Evolutionary conservation across 2,113 vertebrate species (phyloP).

Genomic region (Megaleporinus macrocephalus): DNA sequence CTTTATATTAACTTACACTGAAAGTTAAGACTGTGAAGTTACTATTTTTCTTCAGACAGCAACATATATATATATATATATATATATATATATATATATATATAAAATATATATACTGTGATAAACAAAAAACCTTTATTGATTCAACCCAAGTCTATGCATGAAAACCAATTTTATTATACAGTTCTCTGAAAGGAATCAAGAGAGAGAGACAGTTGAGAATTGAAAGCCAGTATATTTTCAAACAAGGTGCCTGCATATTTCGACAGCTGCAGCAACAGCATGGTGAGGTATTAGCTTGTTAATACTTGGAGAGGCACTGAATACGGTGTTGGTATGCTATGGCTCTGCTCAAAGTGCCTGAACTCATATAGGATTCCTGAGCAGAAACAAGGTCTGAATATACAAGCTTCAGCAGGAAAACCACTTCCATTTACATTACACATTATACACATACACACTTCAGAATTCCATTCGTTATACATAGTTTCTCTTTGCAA

Average conservation of each 20-base stretch:
- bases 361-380: slow-evolving; percentile 25
- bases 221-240: slow-evolving; percentile 39
- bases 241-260: slow-evolving; percentile 28
- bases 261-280: slow-evolving; percentile 32
- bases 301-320: slow-evolving; percentile 46
- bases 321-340: slow-evolving; percentile 36
- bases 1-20: too few relatives aligned
- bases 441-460: slow-evolving; percentile 1
- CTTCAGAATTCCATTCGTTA: slow-evolving; percentile 12
- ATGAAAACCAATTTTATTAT: background rate
- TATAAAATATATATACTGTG: too few relatives aligned
- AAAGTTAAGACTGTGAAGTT: too few relatives aligned
- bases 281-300: slow-evolving; percentile 43
- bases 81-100: too few relatives aligned
- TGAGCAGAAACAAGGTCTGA: slow-evolving; percentile 45
- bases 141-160: background rate
- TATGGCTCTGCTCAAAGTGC: slow-evolving; percentile 44
- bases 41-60: too few relatives aligned
- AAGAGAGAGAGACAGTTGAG: background rate
- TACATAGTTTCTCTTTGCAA: background rate
- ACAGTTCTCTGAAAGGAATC: slow-evolving; percentile 4
- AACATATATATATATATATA: too few relatives aligned
- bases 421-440: background rate
- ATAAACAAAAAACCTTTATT: too few relatives aligned
- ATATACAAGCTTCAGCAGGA: slow-evolving; percentile 31